Evolutionary conservation across 2,888 invertebrate genomes (phyloP).

Genomic region (Rhorus exstirpatorius): DNA sequence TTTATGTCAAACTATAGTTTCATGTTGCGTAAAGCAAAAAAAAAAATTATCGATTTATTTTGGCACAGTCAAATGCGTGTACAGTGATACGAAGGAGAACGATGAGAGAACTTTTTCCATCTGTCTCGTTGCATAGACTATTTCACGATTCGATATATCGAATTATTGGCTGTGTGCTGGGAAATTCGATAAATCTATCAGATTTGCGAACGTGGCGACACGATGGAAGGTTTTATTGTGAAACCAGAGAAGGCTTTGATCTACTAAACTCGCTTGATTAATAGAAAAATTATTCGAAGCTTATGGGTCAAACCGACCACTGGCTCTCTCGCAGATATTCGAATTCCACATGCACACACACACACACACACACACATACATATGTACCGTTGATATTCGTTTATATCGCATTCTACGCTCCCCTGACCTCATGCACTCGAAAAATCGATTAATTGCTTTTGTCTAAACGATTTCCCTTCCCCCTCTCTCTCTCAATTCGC

Average conservation of each 20-base stretch:
- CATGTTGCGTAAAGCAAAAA: no score
- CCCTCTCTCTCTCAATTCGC: conserved; percentile 10
- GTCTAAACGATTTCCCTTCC: not conserved
- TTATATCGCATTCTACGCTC: conserved; percentile 16
- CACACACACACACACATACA: no score
- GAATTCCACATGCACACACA: conserved; percentile 12
- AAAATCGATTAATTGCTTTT: conserved; percentile 6
- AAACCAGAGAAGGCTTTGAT: conserved; percentile 58
- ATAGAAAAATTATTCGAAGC: conserved; percentile 61
- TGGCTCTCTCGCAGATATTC: conserved; percentile 16
- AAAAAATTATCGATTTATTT: no score
- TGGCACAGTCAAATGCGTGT: no score
- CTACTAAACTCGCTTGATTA: conserved; percentile 60
- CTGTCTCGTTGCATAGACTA: conserved; percentile 3
- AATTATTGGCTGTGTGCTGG: conserved; percentile 43
- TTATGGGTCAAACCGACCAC: conserved; percentile 38
- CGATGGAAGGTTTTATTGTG: conserved; percentile 25
- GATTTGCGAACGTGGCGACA: conserved; percentile 24
- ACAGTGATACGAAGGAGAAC: no score
- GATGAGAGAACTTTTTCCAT: not conserved
- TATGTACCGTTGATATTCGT: conserved; percentile 23
- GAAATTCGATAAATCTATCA: conserved; percentile 56
- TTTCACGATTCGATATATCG: conserved; percentile 54
- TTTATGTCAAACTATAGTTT: no score
- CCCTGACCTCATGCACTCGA: not conserved